Base-by-base conservation (phyloP, 2,113 vertebrate genomes). In the Mohoua ochrocephala region DNA sequence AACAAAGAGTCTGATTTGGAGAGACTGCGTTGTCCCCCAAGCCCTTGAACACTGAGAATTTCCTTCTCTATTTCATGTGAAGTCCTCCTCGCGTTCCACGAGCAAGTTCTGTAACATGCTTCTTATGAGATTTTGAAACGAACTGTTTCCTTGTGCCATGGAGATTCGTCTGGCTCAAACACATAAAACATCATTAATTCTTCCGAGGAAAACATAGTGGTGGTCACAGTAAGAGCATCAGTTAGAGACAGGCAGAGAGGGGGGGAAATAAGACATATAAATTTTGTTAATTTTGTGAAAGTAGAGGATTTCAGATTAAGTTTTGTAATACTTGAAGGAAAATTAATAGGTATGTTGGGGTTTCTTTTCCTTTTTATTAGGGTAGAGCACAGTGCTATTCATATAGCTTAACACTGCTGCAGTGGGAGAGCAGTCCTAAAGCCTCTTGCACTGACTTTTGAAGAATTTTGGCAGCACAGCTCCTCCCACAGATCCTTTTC, bases 1-100 rank as follows among this genome's bases (percentile, higher is more conserved):
- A 91, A 79, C 35, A 91, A 93, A 59, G 42, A 77, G 37, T 42
- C 15, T 84, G 61, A 79, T 84, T 85, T 53, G 59, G 27, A 94
- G 77, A 70, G 16, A 15, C 23, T 86, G 27, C 33, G 86, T 67
- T 89, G 71, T 45, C 24, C 15, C 74, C 42, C 59, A 89, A 79
- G 57, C 11, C 7, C 39, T 23, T 92, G 56, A 95, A 87, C 47
- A 15, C 57, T 30, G 27, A 88, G 44, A 67, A 65, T 39, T 71
- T 93, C 45, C 18, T 84, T 73, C 79, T 92, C 37, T 42, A 11
- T 64, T 77, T 77, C 31, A 85, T 10, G 2, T 14, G 44, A 82
- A 61, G 30, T 49, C 60, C 19, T 74, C 11, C 20, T 82, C 33
- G 1, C 24, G n/a, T 30, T 77, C 68, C 63, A 16, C 18, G 15